Evolutionary conservation across 2,113 vertebrate genomes (phyloP).

Genomic region (Eurypyga helias): DNA sequence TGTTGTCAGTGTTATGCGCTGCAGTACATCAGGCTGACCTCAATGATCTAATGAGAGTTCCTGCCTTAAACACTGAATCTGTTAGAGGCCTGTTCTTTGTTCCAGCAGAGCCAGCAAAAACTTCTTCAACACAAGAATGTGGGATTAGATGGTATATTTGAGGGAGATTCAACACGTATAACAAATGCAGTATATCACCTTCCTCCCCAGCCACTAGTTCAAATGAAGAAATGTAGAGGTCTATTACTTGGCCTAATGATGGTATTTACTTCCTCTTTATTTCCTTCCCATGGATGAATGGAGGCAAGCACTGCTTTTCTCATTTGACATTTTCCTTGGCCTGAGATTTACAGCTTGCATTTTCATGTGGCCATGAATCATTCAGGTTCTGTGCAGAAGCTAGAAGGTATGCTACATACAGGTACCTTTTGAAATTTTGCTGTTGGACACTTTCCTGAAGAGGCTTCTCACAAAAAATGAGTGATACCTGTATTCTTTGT

Average conservation of each 20-base stretch:
- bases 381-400: neutral
- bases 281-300: neutral
- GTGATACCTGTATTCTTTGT: neutral
- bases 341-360: neutral
- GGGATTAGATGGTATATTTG: neutral
- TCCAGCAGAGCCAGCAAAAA: neutral
- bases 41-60: neutral
- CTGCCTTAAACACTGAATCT: neutral
- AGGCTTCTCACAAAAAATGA: neutral
- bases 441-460: neutral
- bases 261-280: neutral
- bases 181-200: neutral
- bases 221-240: neutral
- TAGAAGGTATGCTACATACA: neutral
- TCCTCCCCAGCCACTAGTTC: neutral
- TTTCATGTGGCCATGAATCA: neutral
- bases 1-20: neutral
- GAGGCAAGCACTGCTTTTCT: neutral
- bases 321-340: neutral
- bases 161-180: neutral
- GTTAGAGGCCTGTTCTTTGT: neutral
- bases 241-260: neutral
- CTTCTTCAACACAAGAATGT: neutral
- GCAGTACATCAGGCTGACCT: neutral
- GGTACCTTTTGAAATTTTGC: neutral